phyloP scores from a whole-genome alignment of 2,797 vertebrate genomes.

The Cichlasoma orientale region DNA sequence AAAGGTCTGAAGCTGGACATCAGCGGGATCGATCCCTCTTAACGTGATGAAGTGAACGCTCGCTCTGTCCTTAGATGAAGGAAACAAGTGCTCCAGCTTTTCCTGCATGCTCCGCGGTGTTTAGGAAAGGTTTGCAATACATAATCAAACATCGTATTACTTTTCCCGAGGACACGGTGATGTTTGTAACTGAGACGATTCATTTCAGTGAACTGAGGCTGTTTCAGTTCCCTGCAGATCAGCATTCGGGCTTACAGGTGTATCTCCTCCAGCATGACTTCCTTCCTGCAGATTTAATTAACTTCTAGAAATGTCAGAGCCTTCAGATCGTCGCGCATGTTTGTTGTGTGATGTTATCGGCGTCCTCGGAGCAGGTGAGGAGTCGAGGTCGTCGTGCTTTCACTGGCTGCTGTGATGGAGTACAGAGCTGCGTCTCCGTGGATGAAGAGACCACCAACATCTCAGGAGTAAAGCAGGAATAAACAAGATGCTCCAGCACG shows the following conservation, averaged over 20 bases:
- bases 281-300: slow-evolving; percentile 23
- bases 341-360: slow-evolving; percentile 38
- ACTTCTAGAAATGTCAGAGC: not conserved
- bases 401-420: slow-evolving; percentile 2
- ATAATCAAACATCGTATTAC: not conserved
- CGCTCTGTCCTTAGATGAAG: not conserved
- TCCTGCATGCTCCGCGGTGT: not conserved
- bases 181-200: not conserved
- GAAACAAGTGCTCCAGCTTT: not conserved
- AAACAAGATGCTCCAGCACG: slow-evolving; percentile 27
- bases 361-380: slow-evolving; percentile 36
- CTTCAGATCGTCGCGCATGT: not conserved
- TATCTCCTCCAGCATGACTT: not conserved
- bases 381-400: not conserved
- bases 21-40: too few species aligned
- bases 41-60: not conserved
- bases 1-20: accelerated
- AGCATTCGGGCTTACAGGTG: not conserved
- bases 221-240: not conserved
- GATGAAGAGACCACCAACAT: slow-evolving; percentile 42
- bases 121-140: not conserved
- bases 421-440: not conserved
- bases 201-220: accelerated
- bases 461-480: slow-evolving; percentile 10
- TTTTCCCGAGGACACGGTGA: not conserved